phyloP scores from a whole-genome alignment of 2,797 vertebrate species.

The Simalia tracyae region DNA sequence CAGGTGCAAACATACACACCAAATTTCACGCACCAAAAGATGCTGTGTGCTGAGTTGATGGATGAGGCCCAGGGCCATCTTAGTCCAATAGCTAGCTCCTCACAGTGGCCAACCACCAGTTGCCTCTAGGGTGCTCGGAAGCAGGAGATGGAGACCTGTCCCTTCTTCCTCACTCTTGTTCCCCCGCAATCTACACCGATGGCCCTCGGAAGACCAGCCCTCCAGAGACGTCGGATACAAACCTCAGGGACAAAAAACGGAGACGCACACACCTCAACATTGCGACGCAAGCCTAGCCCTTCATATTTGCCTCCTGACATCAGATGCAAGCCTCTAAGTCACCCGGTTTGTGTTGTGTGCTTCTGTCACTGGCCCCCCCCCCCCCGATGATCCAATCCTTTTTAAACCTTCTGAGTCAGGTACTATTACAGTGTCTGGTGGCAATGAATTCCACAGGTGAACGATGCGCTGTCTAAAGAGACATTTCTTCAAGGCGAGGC shows the following conservation, averaged over 20 bases:
- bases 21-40: neutral
- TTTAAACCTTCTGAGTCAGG: neutral
- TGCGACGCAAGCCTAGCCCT: neutral
- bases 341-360: neutral
- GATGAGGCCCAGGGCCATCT: neutral
- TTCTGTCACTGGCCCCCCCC: neutral
- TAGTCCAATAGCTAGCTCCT: neutral
- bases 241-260: neutral
- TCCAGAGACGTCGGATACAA: neutral
- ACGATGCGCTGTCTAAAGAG: neutral
- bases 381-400: neutral
- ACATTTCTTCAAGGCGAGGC: neutral
- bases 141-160: neutral
- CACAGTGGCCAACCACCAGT: neutral
- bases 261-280: neutral
- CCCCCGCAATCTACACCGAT: neutral
- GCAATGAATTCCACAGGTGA: neutral
- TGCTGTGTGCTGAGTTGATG: neutral
- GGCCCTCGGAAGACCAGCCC: neutral
- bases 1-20: neutral
- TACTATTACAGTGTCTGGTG: neutral
- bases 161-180: neutral
- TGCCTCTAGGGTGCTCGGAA: neutral
- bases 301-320: neutral
- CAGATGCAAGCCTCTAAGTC: neutral